phyloP scores from a whole-genome alignment of 2,113 vertebrate species.

The Caranx melampygus region DNA sequence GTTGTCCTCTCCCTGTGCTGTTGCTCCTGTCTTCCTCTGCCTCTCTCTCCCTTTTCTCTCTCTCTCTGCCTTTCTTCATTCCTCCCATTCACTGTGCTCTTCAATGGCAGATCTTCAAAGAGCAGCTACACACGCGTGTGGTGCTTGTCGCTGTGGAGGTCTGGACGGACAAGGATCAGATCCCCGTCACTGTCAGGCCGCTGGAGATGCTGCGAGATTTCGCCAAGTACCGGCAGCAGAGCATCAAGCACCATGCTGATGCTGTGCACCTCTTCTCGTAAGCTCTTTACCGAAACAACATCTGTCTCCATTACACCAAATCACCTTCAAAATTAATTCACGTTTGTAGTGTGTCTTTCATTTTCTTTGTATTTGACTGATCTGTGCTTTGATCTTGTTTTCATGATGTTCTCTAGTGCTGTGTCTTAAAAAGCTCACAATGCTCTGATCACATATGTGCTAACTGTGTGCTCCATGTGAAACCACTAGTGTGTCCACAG shows the following conservation, averaged over 20 bases:
- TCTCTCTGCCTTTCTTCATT: conserved; percentile 45
- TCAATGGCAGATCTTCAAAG: conserved; percentile 93
- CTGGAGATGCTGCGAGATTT: conserved; percentile 95
- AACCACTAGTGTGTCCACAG: not conserved
- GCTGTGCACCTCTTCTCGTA: conserved; percentile 96
- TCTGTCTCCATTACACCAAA: not conserved
- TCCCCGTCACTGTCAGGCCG: conserved; percentile 89
- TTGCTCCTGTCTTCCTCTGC: conserved; percentile 6
- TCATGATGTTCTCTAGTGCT: not conserved
- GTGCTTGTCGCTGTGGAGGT: conserved; percentile 96
- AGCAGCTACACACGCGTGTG: conserved; percentile 96
- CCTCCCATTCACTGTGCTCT: conserved; percentile 34
- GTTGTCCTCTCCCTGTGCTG: conserved; percentile 78
- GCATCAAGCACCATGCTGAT: conserved; percentile 92
- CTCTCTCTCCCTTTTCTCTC: conserved; percentile 1
- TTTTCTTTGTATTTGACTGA: not conserved
- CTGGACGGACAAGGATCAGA: conserved; percentile 95
- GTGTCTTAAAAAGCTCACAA: not conserved
- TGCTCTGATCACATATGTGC: not conserved
- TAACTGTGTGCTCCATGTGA: not conserved
- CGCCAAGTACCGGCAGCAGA: conserved; percentile 93
- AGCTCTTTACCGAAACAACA: conserved; percentile 56
- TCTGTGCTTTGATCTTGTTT: not conserved
- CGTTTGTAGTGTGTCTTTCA: not conserved
- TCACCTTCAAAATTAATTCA: not conserved